Percentiles rank a stretch among this genome's conserved stretches.
phyloP scores from a whole-genome alignment of 2,113 vertebrate species.

The Heloderma charlesbogerti region DNA sequence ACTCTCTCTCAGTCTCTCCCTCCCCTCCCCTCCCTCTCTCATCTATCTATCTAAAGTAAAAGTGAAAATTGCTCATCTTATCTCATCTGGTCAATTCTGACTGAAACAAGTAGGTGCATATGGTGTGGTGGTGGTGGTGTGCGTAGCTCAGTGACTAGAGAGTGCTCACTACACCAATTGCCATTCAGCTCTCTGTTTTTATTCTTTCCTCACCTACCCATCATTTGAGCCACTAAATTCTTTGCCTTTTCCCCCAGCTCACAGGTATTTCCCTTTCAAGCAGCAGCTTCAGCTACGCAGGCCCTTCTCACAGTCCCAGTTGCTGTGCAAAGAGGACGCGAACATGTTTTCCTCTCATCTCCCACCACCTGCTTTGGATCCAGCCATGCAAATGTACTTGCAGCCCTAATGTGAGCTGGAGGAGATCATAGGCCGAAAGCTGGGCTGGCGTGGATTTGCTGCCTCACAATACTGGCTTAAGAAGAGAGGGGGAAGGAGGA shows the following conservation, averaged over 20 bases:
- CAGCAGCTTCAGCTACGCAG: not conserved
- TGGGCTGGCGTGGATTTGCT: conserved; percentile 20
- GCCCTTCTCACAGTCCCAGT: not conserved
- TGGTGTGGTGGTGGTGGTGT: not conserved
- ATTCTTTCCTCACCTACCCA: not conserved
- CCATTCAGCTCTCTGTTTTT: not conserved
- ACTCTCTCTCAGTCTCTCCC: too few species aligned
- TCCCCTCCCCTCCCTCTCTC: too few species aligned
- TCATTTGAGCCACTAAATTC: not conserved
- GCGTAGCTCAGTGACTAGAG: not conserved
- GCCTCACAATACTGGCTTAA: conserved; percentile 35
- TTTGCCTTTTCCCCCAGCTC: not conserved
- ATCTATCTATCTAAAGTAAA: not conserved
- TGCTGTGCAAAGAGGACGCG: conserved; percentile 24
- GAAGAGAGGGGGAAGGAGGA: conserved; percentile 7
- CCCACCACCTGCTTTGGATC: conserved; percentile 37
- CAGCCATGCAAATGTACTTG: conserved; percentile 24
- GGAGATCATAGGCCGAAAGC: conserved; percentile 35
- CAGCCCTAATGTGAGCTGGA: conserved; percentile 11
- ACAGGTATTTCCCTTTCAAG: conserved; percentile 14
- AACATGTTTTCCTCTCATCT: conserved; percentile 41
- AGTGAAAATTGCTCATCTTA: not conserved
- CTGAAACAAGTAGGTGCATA: not conserved
- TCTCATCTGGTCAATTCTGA: not conserved
- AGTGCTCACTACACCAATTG: not conserved